Percentiles rank a stretch among this genome's conserved stretches.
phyloP scores from a whole-genome alignment of 2,113 vertebrate genomes.

The Pseudopipra pipra region DNA sequence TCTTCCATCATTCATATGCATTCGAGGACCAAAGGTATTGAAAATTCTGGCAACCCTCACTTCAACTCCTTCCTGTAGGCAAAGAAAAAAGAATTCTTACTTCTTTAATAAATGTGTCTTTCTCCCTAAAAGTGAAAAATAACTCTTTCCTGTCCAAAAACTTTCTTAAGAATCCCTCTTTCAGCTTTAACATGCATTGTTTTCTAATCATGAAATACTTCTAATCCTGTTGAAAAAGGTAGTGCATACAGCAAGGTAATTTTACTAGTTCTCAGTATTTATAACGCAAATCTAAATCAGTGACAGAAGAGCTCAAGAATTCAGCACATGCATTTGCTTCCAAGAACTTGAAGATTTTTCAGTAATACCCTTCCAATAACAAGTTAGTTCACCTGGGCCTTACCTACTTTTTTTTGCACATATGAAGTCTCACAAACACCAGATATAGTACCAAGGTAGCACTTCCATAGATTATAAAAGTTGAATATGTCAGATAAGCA shows the following conservation, averaged over 20 bases:
- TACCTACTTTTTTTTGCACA: background rate
- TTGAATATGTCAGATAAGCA: background rate
- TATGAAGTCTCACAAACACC: background rate
- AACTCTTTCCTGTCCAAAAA: background rate
- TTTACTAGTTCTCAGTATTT: background rate
- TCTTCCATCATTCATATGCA: constrained; percentile 99
- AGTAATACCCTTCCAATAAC: background rate
- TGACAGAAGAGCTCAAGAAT: background rate
- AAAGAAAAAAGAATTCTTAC: background rate
- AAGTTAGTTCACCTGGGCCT: background rate
- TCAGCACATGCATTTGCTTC: background rate
- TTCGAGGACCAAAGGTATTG: constrained; percentile 96
- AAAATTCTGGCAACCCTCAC: constrained; percentile 97
- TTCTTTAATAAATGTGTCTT: background rate
- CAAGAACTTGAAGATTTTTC: background rate
- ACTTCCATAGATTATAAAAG: background rate
- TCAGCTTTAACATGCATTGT: background rate
- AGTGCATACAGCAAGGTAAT: background rate
- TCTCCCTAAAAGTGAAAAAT: background rate
- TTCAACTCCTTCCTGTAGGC: constrained; percentile 92
- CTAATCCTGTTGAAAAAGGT: background rate
- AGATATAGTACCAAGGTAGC: background rate
- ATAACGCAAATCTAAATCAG: background rate
- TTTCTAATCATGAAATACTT: background rate
- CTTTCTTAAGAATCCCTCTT: background rate